Evolutionary conservation across 2,797 vertebrate species (phyloP).

Genomic region (Cetoscarus ocellatus): DNA sequence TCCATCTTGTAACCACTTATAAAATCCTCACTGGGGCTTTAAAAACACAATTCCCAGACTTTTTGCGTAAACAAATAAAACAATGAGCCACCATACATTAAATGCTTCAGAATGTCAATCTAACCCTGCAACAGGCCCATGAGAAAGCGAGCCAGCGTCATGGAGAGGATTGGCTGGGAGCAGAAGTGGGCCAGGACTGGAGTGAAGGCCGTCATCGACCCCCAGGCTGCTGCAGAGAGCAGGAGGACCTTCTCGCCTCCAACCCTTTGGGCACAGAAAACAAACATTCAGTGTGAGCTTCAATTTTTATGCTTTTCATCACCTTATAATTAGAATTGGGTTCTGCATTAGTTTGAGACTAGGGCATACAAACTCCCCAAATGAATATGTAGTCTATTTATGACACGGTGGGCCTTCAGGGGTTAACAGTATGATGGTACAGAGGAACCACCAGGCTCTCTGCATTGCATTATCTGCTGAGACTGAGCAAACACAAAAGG

Average conservation of each 20-base stretch:
- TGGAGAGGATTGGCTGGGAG: slow-evolving; percentile 89
- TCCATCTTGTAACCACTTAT: too few species aligned
- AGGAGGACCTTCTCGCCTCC: slow-evolving; percentile 96
- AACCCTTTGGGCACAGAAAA: slow-evolving; percentile 81
- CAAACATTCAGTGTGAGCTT: neutral
- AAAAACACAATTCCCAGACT: too few species aligned
- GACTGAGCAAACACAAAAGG: slow-evolving; percentile 37
- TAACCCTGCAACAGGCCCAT: slow-evolving; percentile 96
- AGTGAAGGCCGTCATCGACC: slow-evolving; percentile 90
- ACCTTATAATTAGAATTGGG: neutral
- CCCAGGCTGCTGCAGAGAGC: slow-evolving; percentile 93
- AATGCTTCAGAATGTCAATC: slow-evolving; percentile 18
- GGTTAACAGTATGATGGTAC: neutral
- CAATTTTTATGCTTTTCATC: neutral
- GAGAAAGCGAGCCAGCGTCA: slow-evolving; percentile 92
- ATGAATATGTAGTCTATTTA: neutral
- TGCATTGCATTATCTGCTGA: slow-evolving; percentile 1
- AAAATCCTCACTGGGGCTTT: too few species aligned
- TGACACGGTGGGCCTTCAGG: neutral
- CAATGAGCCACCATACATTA: neutral
- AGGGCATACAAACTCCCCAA: too few species aligned
- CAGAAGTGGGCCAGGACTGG: slow-evolving; percentile 89
- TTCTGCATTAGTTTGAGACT: too few species aligned
- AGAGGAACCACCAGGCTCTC: neutral
- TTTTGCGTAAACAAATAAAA: too few species aligned